Percentiles rank a stretch among this genome's conserved stretches.
phyloP scores from a whole-genome alignment of 2,113 vertebrate species.

The Pluvianellus socialis region DNA sequence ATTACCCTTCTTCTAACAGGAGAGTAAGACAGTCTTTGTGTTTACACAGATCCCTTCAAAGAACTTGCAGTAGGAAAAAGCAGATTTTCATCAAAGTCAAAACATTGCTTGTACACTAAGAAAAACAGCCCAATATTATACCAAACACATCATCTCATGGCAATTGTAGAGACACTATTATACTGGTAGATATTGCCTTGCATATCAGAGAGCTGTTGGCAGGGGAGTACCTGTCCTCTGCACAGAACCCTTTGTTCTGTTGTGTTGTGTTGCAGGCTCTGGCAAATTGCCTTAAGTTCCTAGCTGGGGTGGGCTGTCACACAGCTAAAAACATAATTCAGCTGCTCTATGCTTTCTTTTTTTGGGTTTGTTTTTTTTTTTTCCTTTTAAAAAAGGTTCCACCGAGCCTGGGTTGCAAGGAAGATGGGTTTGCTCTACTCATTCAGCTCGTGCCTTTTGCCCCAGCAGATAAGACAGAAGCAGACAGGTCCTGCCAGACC shows the following conservation, averaged over 20 bases:
- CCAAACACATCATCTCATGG: background rate
- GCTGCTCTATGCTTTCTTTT: background rate
- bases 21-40: background rate
- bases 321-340: background rate
- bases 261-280: rapidly evolving
- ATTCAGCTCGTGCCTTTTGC: background rate
- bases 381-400: background rate
- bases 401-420: background rate
- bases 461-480: background rate
- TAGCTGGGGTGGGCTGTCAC: background rate
- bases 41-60: background rate
- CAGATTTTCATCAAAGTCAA: background rate
- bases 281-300: background rate
- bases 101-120: background rate
- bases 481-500: background rate
- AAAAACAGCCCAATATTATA: background rate
- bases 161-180: background rate
- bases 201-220: background rate
- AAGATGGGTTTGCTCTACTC: background rate
- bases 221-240: background rate
- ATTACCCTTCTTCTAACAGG: background rate
- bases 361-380: too few species aligned
- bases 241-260: background rate
- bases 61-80: background rate
- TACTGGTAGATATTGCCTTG: background rate